phyloP scores from a whole-genome alignment of 1,140 invertebrate species.

The Thalassaphorura encarpata region DNA sequence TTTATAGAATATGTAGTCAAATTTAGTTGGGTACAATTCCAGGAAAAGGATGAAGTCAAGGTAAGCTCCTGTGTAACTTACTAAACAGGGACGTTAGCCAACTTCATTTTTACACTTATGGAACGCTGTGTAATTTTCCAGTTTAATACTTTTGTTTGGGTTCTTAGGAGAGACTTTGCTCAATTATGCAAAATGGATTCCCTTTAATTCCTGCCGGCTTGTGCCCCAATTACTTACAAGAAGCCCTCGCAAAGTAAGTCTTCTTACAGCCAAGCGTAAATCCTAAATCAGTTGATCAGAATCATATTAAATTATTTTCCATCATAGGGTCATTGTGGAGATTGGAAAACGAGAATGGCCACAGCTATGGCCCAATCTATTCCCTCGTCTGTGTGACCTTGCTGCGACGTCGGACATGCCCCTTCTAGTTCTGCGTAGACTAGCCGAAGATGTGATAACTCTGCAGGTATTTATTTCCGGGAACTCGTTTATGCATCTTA shows the following conservation, averaged over 20 bases:
- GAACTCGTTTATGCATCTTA: neutral
- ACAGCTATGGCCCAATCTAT: slow-evolving; percentile 26
- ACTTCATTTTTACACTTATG: slow-evolving; percentile 4
- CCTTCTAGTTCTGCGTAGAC: slow-evolving; percentile 16
- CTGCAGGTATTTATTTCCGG: slow-evolving; percentile 14
- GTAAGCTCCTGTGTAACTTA: slow-evolving; percentile 7
- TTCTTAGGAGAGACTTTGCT: no score
- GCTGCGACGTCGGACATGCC: slow-evolving; percentile 6
- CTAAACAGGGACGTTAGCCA: neutral
- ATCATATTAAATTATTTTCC: neutral
- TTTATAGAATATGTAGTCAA: slow-evolving; percentile 22
- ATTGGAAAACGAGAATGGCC: slow-evolving; percentile 31
- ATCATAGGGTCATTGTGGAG: slow-evolving; percentile 24
- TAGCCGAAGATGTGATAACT: slow-evolving; percentile 24
- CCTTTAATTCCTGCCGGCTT: neutral
- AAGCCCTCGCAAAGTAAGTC: slow-evolving; percentile 26
- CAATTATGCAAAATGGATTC: slow-evolving; percentile 17
- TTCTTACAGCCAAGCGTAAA: slow-evolving; percentile 2
- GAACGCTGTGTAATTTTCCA: slow-evolving; percentile 11
- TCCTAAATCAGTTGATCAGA: neutral
- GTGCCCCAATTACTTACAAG: slow-evolving; percentile 12
- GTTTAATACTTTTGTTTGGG: no score
- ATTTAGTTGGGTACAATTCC: slow-evolving; percentile 15
- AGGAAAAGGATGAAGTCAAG: slow-evolving; percentile 15
- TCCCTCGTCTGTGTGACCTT: slow-evolving; percentile 16